phyloP scores from a whole-genome alignment of 2,797 vertebrate species.

The Sebastes flavidus region DNA sequence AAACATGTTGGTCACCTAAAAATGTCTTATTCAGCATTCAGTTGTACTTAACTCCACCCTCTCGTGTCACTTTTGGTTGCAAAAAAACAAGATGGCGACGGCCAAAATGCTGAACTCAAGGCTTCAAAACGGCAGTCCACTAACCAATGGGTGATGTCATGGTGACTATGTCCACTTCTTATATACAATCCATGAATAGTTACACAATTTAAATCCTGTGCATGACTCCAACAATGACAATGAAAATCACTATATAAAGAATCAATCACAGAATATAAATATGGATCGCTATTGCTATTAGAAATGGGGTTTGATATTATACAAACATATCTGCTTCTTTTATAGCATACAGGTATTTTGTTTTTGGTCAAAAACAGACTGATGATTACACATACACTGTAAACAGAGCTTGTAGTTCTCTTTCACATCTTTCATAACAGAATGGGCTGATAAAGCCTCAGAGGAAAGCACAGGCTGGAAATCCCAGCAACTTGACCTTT shows the following conservation, averaged over 20 bases:
- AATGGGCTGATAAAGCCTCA: background rate
- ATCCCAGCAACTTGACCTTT: slow-evolving; percentile 51
- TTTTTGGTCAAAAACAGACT: background rate
- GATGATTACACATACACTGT: background rate
- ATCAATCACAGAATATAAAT: background rate
- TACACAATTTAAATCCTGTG: background rate
- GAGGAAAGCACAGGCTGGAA: slow-evolving; percentile 22
- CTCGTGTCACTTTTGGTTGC: no score
- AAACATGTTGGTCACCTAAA: no score
- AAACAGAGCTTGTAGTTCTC: background rate
- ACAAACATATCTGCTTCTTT: background rate
- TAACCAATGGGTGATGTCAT: no score
- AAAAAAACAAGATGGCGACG: no score
- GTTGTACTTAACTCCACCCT: no score
- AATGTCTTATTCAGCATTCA: fast-evolving
- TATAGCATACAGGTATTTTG: background rate
- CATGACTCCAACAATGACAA: background rate
- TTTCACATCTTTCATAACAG: background rate
- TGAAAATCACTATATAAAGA: background rate
- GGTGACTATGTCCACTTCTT: no score
- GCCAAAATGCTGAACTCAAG: no score
- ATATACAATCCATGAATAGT: background rate
- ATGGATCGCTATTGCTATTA: background rate
- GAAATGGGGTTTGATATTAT: background rate
- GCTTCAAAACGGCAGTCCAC: no score